Conservation (phyloP, 2,113 vertebrate genomes). For the Gobiocypris rarus region DNA sequence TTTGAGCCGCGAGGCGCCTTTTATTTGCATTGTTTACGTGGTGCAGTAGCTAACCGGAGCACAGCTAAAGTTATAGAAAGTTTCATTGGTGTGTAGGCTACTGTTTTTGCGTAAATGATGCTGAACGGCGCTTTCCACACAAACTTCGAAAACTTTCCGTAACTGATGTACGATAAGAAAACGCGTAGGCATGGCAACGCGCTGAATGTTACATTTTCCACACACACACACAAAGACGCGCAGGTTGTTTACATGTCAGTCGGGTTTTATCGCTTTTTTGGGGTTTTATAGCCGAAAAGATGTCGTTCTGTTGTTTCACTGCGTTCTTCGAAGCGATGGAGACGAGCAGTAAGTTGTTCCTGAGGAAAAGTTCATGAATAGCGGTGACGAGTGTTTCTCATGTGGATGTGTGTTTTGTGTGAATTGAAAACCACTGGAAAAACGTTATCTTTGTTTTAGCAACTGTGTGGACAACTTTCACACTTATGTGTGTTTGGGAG, state of each 20-base stretch:
- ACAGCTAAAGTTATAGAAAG: slow-evolving; percentile 33
- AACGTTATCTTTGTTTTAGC: slow-evolving; percentile 12
- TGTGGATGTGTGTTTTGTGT: slow-evolving; percentile 15
- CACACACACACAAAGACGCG: slow-evolving; percentile 39
- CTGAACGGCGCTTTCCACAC: slow-evolving; percentile 40
- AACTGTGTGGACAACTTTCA: slow-evolving; percentile 10
- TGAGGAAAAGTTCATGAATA: slow-evolving; percentile 43
- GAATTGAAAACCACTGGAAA: not conserved
- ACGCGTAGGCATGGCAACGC: slow-evolving; percentile 60
- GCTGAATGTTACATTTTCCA: slow-evolving; percentile 47
- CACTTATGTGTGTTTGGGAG: slow-evolving; percentile 11
- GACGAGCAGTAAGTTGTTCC: slow-evolving; percentile 17
- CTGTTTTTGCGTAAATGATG: slow-evolving; percentile 40
- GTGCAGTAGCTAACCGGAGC: not conserved
- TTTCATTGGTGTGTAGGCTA: slow-evolving; percentile 41
- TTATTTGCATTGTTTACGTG: slow-evolving; percentile 47
- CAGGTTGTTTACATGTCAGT: slow-evolving; percentile 39
- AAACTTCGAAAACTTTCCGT: slow-evolving; percentile 65
- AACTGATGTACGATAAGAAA: slow-evolving; percentile 60
- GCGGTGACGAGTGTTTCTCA: not conserved
- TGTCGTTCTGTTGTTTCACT: not conserved
- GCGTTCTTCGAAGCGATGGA: slow-evolving; percentile 24
- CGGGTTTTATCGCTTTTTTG: not conserved
- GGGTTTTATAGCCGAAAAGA: slow-evolving; percentile 3
- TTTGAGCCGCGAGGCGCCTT: slow-evolving; percentile 22